Percentiles rank a stretch among this genome's conserved stretches.
These are phyloP conservation scores for Archips crataeganus DNA, from an alignment of 2,888 invertebrate species.

Conservation along the genomic window DNA sequence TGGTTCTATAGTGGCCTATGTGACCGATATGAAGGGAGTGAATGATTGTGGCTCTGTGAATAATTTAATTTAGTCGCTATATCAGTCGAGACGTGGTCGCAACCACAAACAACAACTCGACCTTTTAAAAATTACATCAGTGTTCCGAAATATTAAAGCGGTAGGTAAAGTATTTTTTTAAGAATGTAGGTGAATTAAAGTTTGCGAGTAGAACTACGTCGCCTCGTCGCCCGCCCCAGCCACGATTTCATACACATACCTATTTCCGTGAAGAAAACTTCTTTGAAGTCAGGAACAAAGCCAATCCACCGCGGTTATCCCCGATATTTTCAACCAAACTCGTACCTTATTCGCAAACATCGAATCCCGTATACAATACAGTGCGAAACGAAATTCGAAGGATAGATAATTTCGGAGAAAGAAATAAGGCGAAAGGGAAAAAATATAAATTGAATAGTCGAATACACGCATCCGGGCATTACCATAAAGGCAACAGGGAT, in stretches of 20 bases:
- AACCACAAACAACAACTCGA: background rate
- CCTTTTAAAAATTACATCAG: background rate
- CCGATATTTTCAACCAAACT: slow-evolving; percentile 80
- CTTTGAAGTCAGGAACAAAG: slow-evolving; percentile 85
- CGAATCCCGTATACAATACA: slow-evolving; percentile 83
- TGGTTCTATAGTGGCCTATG: no score
- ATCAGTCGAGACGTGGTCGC: no score
- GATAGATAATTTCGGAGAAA: slow-evolving; percentile 84
- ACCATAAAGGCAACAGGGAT: slow-evolving; percentile 85
- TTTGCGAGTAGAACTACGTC: slow-evolving; percentile 23
- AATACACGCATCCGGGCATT: slow-evolving; percentile 85
- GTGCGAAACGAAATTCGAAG: slow-evolving; percentile 85
- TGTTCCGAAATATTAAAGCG: background rate
- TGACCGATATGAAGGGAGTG: no score
- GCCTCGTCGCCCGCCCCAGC: slow-evolving; percentile 8
- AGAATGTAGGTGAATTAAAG: slow-evolving; percentile 12
- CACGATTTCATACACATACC: slow-evolving; percentile 77
- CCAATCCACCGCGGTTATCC: slow-evolving; percentile 83
- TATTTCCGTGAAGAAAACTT: slow-evolving; percentile 74
- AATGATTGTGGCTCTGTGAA: no score
- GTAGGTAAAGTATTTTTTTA: background rate
- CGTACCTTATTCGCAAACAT: slow-evolving; percentile 85
- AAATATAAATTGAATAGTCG: slow-evolving; percentile 86
- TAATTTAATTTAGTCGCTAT: no score
- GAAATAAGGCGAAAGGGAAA: slow-evolving; percentile 83